These are phyloP conservation scores for Sinocyclocheilus grahami DNA, from an alignment of 2,113 vertebrate species.

Conservation along the genomic window DNA sequence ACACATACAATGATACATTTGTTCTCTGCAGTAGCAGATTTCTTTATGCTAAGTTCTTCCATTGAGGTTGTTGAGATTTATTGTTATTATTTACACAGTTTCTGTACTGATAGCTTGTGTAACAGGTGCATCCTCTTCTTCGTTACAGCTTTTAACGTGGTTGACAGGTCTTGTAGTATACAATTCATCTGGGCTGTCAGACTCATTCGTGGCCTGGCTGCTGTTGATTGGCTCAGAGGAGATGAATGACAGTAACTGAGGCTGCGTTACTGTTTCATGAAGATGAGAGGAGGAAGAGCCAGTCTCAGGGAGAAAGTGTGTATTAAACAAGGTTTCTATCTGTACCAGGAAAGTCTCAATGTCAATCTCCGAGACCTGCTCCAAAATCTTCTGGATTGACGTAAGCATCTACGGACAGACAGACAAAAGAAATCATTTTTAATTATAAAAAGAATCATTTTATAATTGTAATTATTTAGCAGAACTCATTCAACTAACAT, in stretches of 20 bases:
- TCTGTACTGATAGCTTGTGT: not conserved
- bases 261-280: slow-evolving; percentile 30
- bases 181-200: slow-evolving; percentile 26
- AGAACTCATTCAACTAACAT: not conserved
- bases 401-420: slow-evolving; percentile 82
- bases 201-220: slow-evolving; percentile 30
- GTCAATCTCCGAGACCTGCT: slow-evolving; percentile 80
- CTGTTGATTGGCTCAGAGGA: slow-evolving; percentile 47
- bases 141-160: not conserved
- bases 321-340: slow-evolving; percentile 86
- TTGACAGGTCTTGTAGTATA: not conserved
- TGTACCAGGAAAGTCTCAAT: slow-evolving; percentile 85
- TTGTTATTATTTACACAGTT: not conserved
- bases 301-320: slow-evolving; percentile 76
- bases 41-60: not conserved
- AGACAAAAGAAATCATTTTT: not conserved
- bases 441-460: not conserved
- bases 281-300: slow-evolving; percentile 45
- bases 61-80: not conserved
- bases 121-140: slow-evolving; percentile 5
- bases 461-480: not conserved
- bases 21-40: not conserved
- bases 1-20: not conserved
- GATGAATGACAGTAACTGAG: slow-evolving; percentile 41
- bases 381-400: slow-evolving; percentile 86